Base-by-base conservation (phyloP, 2,888 invertebrate genomes). In the Aleiodes alternator region DNA sequence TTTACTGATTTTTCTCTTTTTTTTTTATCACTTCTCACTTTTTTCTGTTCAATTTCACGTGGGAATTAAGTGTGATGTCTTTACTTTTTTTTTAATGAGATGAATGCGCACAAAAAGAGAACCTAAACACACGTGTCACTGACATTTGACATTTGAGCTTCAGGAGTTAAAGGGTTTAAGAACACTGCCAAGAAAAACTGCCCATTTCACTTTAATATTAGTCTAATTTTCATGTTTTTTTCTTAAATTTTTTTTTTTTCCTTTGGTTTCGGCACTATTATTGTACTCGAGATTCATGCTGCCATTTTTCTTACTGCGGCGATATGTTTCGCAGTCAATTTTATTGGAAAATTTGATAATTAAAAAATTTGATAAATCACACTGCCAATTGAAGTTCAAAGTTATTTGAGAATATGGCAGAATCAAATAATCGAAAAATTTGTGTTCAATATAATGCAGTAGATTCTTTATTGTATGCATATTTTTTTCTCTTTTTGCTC, bases 1-100 rank as follows among this genome's bases (percentile, higher is more conserved):
- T 8, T 64, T 64, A 43, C 73, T 59, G 64, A 66, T 72, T 76
- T 64, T 79, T 78, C 64, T 75, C n/a, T 73, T 29, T 50, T 68
- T 70, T 73, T 66, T 23, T 69, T 56, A 50, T 76, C 48, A 51
- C 31, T 66, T 69, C 9, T 48, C 51, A 73, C 29, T 34, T 68
- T 69, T 76, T 68, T 11, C 34, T 34, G 4, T 75, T 64, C 23
- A 23, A 23, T 23, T 69, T 61, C 48, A 68, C 57, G 23, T 61
- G 14, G 12, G 56, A 56, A 14, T 53, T 56, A 64, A 48, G 69
- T 66, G 69, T 69, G 43, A 55, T 59, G 55, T 31, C 23, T 34
- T 34, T 23, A 23, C 1, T 23, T 23, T 23, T 69, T 69, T 29
- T 53, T 69, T 66, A 64, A 38, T 66, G 72, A 51, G 53, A 72